A percentile compares a stretch with the other conserved stretches of the same genome.
Conservation (phyloP, 2,888 invertebrate species). For the Carabus problematicus region DNA sequence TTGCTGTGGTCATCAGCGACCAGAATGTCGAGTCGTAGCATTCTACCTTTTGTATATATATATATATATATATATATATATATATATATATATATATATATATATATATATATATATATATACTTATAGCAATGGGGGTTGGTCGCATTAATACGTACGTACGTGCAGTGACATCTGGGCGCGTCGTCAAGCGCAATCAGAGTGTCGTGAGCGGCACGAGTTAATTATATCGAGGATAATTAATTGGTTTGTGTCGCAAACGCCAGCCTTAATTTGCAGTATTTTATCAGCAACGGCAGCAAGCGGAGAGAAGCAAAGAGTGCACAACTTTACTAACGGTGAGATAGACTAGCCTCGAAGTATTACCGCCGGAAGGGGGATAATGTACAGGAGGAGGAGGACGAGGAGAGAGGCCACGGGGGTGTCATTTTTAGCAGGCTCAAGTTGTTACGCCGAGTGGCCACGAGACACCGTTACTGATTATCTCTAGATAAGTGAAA, state of each 20-base stretch:
- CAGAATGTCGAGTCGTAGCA: too few species aligned
- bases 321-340: background rate
- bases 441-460: slow-evolving; percentile 16
- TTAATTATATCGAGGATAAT: slow-evolving; percentile 42
- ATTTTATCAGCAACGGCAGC: slow-evolving; percentile 30
- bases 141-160: slow-evolving; percentile 3
- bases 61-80: too few species aligned
- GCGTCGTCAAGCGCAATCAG: background rate
- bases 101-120: too few species aligned
- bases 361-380: background rate
- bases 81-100: too few species aligned
- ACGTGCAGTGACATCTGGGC: background rate
- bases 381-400: background rate
- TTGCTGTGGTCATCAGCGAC: too few species aligned
- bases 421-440: slow-evolving; percentile 23
- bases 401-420: background rate
- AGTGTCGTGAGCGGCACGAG: slow-evolving; percentile 16
- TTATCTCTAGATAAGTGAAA: slow-evolving; percentile 38
- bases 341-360: background rate
- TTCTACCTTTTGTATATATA: too few species aligned
- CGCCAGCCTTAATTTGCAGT: slow-evolving; percentile 42
- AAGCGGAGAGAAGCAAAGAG: background rate
- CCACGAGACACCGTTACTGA: slow-evolving; percentile 21
- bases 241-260: slow-evolving; percentile 41
- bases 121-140: too few species aligned